Base-by-base conservation (phyloP, 1,140 invertebrate genomes). In the Meloidogyne hapla region DNA sequence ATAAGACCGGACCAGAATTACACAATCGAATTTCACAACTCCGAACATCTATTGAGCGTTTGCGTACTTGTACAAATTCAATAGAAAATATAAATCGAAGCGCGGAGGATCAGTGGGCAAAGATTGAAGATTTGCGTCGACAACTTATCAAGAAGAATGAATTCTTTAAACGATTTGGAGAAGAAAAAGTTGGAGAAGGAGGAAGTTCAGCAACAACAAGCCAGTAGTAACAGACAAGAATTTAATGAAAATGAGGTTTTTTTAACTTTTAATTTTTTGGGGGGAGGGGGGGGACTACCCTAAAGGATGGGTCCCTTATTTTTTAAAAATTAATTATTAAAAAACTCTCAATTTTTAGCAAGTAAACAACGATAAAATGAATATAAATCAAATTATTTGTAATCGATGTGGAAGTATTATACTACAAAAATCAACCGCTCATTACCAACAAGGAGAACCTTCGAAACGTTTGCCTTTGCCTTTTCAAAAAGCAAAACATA, bases 321-420 rank as follows among this genome's bases (percentile, higher is more conserved):
- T n/a, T n/a, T n/a, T n/a, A n/a, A n/a, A n/a, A n/a, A n/a, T n/a
- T n/a, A n/a, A n/a, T n/a, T n/a, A 13, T 10, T 70, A 25, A 33
- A 25, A 28, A n/a, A n/a, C n/a, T n/a, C 10, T 18, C 66, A 18
- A 26, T 28, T 45, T 77, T 77, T 18, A 77, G 76, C 21, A 79
- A 63, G 67, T 78, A 15, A 38, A n/a, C 56, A 62, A 42, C 13
- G 77, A 78, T 13, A 78, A 78, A 26, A 69, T 26, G 13, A 78
- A 78, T 68, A 15, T 28, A 21, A 28, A 48, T 9, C 23, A 48
- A 21, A 75, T 78, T 40, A 23, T 68, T 26, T 78, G 77, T 66
- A 9, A 21, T 13, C 15, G 56, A 3, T 78, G 77, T 72, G 66
- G 48, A 21, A 62, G 42, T 21, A 26, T 78, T 38, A 72, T 78